These are phyloP conservation scores for Apogon talboti DNA, from an alignment of 2,797 vertebrate genomes.

Conservation along the genomic window DNA sequence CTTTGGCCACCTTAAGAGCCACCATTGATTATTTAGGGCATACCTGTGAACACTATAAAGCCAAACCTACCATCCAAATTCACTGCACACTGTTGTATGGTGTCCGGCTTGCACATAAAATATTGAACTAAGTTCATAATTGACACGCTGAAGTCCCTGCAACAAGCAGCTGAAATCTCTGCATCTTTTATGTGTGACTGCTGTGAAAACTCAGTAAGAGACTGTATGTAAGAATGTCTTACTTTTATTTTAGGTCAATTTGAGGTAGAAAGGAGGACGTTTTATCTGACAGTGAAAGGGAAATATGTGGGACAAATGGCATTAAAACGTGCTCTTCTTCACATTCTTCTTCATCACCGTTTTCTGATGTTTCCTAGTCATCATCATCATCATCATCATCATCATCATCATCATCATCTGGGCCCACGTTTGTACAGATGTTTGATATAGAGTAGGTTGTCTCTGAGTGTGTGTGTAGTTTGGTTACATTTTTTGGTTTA, in stretches of 20 bases:
- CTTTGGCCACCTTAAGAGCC: slow-evolving; percentile 76
- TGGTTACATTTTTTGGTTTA: not conserved
- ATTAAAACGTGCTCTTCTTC: slow-evolving; percentile 21
- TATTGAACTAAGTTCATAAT: slow-evolving; percentile 63
- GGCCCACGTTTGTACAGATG: not conserved
- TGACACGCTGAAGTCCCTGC: slow-evolving; percentile 37
- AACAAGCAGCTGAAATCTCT: slow-evolving; percentile 56
- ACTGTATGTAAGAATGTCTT: slow-evolving; percentile 50
- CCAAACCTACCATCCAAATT: slow-evolving; percentile 44
- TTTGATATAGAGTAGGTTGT: not conserved
- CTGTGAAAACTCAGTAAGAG: slow-evolving; percentile 49
- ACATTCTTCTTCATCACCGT: slow-evolving; percentile 2
- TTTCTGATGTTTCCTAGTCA: not conserved
- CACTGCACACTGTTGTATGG: slow-evolving; percentile 44
- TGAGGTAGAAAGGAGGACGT: slow-evolving; percentile 34
- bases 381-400: slow-evolving; percentile 18
- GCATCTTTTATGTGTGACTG: slow-evolving; percentile 71
- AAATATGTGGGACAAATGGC: slow-evolving; percentile 21
- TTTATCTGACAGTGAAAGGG: slow-evolving; percentile 32
- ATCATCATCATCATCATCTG: slow-evolving; percentile 13
- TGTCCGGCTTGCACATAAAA: slow-evolving; percentile 62
- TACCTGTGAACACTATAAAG: slow-evolving; percentile 58
- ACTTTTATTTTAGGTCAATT: slow-evolving; percentile 57
- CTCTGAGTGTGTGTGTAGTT: not conserved
- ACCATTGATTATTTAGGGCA: slow-evolving; percentile 76